These are phyloP conservation scores for Halesus radiatus DNA, from an alignment of 1,140 invertebrate species.

Conservation along the genomic window DNA sequence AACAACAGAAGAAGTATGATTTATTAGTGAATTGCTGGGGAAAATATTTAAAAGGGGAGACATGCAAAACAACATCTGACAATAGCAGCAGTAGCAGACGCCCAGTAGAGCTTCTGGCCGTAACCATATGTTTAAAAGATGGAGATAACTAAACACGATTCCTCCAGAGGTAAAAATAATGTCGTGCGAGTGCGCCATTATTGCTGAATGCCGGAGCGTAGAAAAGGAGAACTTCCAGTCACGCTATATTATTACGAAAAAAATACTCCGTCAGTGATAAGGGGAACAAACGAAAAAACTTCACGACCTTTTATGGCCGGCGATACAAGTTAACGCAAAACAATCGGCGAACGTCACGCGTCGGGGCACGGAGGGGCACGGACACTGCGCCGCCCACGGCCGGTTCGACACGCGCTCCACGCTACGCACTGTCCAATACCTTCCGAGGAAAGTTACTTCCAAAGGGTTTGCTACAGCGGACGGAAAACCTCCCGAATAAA, in stretches of 20 bases:
- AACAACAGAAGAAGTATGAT: too few relatives aligned
- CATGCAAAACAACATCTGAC: too few relatives aligned
- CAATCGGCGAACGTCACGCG: slow-evolving; percentile 29
- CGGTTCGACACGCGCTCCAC: too few relatives aligned
- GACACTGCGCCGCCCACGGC: slow-evolving; percentile 3
- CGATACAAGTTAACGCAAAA: slow-evolving; percentile 50
- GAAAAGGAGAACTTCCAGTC: slow-evolving; percentile 42
- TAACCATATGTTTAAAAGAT: slow-evolving; percentile 11
- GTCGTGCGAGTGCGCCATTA: slow-evolving; percentile 31
- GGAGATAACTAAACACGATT: slow-evolving; percentile 18
- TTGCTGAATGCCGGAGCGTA: slow-evolving; percentile 28
- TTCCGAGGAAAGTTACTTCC: not conserved
- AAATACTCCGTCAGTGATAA: slow-evolving; percentile 50
- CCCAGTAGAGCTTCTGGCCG: not conserved
- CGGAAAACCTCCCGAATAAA: too few relatives aligned
- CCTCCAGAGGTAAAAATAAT: not conserved
- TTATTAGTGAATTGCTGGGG: too few relatives aligned
- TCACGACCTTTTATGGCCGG: slow-evolving; percentile 48
- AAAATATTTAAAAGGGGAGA: too few relatives aligned
- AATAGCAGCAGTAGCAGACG: too few relatives aligned
- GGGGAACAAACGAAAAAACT: slow-evolving; percentile 49
- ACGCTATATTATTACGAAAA: slow-evolving; percentile 51
- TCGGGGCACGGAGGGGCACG: not conserved
- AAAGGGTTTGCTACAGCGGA: too few relatives aligned
- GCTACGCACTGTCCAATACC: too few relatives aligned